Percentiles rank a stretch among this genome's conserved stretches.
These are phyloP conservation scores for Tauraco erythrolophus DNA, from an alignment of 2,113 vertebrate genomes.

Conservation along the genomic window DNA sequence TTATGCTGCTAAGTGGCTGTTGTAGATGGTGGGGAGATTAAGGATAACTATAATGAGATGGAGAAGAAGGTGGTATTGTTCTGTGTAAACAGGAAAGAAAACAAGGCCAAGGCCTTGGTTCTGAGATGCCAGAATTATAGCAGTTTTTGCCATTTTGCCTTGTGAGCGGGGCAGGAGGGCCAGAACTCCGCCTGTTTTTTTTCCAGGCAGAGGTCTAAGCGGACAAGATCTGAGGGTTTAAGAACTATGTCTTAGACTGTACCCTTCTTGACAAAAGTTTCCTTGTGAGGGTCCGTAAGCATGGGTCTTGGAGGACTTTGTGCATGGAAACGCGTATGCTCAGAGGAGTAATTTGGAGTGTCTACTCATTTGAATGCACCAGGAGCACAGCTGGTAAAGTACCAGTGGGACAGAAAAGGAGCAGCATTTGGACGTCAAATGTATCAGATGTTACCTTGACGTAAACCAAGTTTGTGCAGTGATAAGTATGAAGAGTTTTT, in stretches of 20 bases:
- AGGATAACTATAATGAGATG: background rate
- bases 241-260: background rate
- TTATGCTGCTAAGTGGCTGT: background rate
- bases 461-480: background rate
- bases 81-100: background rate
- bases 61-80: background rate
- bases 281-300: fast-evolving
- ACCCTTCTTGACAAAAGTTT: background rate
- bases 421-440: background rate
- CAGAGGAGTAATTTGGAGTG: background rate
- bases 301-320: background rate
- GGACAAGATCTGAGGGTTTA: background rate
- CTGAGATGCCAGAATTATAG: background rate
- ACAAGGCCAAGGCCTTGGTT: background rate
- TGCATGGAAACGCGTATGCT: background rate
- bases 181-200: background rate
- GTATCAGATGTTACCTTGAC: background rate
- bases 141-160: background rate
- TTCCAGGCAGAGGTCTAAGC: background rate
- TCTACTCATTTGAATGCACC: background rate
- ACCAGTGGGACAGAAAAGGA: background rate
- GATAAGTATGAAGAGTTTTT: background rate
- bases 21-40: background rate
- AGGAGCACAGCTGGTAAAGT: background rate
- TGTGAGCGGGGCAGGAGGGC: background rate